Percentiles rank a stretch among this genome's conserved stretches.
These are phyloP conservation scores for Apistogramma diplotaenia DNA, from an alignment of 2,113 vertebrate genomes.

Conservation along the genomic window DNA sequence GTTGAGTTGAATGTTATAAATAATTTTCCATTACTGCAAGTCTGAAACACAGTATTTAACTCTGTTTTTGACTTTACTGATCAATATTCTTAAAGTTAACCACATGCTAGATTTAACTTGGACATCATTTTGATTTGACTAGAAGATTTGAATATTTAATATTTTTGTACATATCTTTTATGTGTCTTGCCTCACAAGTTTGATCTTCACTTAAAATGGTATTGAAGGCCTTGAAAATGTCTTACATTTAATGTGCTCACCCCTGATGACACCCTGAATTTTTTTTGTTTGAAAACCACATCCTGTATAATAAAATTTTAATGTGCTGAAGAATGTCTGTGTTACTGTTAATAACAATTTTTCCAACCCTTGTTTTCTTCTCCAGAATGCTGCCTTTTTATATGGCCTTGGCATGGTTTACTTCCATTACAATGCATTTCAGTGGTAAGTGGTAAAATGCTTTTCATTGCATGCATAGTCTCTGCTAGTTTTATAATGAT, in stretches of 20 bases:
- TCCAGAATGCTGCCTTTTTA: slow-evolving; percentile 99
- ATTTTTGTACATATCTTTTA: not conserved
- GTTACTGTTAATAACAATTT: not conserved
- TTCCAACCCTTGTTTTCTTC: not conserved
- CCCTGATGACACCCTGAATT: too few species aligned
- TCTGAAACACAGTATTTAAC: too few species aligned
- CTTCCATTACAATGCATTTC: slow-evolving; percentile 99
- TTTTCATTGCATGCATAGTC: not conserved
- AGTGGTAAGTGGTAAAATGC: slow-evolving; percentile 87
- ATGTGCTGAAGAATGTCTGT: not conserved
- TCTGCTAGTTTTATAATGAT: not conserved
- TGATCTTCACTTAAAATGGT: not conserved
- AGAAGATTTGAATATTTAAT: not conserved
- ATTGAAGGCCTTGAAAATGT: not conserved
- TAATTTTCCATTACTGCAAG: too few species aligned
- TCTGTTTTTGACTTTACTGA: too few species aligned
- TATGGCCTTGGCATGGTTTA: slow-evolving; percentile 99
- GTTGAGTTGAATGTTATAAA: too few species aligned
- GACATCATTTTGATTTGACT: not conserved
- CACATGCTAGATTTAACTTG: not conserved
- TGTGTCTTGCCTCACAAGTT: not conserved
- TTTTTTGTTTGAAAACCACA: too few species aligned
- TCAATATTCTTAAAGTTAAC: not conserved
- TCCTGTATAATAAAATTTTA: not conserved
- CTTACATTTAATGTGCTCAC: too few species aligned